Evolutionary conservation across 2,113 vertebrate genomes (phyloP).

Genomic region (Aramus guarauna): DNA sequence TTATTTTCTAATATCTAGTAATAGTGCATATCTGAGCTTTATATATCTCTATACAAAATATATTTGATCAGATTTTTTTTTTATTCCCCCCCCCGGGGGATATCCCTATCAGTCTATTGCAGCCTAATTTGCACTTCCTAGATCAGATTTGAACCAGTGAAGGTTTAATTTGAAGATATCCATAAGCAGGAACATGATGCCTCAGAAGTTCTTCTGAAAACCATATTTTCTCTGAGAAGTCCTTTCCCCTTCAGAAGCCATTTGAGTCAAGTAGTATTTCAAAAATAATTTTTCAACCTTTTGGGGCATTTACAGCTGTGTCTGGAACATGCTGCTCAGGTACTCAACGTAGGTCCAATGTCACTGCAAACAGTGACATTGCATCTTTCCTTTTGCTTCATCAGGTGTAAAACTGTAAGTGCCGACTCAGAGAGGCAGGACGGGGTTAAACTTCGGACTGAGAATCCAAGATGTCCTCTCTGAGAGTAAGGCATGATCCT

Average conservation of each 20-base stretch:
- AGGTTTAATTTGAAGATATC: not conserved
- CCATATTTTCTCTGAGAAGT: not conserved
- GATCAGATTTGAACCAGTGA: not conserved
- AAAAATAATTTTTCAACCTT: not conserved
- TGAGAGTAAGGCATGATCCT: not conserved
- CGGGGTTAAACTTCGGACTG: not conserved
- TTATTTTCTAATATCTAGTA: constrained; percentile 43
- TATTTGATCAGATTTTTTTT: not conserved
- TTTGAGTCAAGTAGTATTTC: not conserved
- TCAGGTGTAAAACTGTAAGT: not conserved
- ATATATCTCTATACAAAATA: not conserved
- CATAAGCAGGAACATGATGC: not conserved
- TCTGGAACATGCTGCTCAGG: not conserved
- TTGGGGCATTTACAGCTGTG: not conserved
- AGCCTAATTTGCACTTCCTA: not conserved
- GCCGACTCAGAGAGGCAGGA: not conserved
- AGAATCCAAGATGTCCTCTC: not conserved
- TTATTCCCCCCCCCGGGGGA: not conserved
- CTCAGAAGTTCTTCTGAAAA: not conserved
- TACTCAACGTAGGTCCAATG: not conserved
- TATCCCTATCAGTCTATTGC: not conserved
- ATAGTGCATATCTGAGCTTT: constrained; percentile 18
- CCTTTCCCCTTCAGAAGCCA: not conserved
- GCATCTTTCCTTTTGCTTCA: not conserved
- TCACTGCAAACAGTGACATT: not conserved